Conservation (phyloP, 1,140 invertebrate species). For the Drosophila biarmipes region DNA sequence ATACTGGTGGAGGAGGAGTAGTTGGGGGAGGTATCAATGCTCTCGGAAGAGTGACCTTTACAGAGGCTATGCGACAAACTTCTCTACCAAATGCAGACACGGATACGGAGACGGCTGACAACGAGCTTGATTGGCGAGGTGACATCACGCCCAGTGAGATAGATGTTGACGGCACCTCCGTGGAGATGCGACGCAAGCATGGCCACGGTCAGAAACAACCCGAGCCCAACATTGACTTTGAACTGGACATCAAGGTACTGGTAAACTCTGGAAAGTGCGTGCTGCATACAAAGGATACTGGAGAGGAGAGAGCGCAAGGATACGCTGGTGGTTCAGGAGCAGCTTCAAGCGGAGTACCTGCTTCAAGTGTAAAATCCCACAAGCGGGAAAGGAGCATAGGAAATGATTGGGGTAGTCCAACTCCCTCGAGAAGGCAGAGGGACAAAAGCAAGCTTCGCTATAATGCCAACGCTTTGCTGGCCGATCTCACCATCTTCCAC, state of each 20-base stretch:
- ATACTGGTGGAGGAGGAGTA: conserved; percentile 58
- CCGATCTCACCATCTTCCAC: conserved; percentile 96
- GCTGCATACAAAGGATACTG: conserved; percentile 95
- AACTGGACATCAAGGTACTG: conserved; percentile 97
- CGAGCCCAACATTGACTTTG: conserved; percentile 98
- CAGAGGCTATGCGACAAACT: conserved; percentile 86
- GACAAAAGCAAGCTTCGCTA: conserved; percentile 85
- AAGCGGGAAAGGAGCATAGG: conserved; percentile 81
- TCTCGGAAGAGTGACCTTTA: conserved; percentile 74
- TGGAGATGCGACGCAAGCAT: conserved; percentile 87
- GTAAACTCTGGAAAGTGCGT: conserved; percentile 99
- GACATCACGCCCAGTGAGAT: conserved; percentile 83
- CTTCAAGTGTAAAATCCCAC: conserved; percentile 71
- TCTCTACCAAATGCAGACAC: conserved; percentile 90
- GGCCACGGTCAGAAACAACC: conserved; percentile 86
- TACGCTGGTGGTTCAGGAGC: conserved; percentile 16
- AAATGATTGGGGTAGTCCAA: conserved; percentile 85
- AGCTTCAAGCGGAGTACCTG: conserved; percentile 83
- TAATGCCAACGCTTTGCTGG: conserved; percentile 86
- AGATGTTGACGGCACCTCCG: conserved; percentile 88
- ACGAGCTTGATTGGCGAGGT: conserved; percentile 86
- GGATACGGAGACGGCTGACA: conserved; percentile 88
- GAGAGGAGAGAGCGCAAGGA: conserved; percentile 88
- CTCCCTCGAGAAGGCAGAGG: conserved; percentile 85
- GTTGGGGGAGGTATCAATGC: conserved; percentile 15